Conservation (phyloP, 2,888 invertebrate species). For the Drosophila recens region DNA sequence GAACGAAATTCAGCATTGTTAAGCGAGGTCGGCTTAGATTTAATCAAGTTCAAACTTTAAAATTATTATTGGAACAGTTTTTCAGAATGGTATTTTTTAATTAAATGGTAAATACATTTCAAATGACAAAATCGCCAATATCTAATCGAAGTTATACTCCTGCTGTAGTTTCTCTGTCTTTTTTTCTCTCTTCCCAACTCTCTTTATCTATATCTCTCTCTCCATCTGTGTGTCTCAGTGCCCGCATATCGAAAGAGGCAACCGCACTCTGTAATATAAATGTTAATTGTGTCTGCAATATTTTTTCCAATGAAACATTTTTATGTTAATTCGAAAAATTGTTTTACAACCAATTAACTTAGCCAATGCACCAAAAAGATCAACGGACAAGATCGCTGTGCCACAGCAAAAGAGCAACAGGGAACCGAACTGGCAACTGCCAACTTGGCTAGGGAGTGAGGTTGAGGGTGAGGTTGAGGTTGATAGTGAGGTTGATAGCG, state of each 20-base stretch:
- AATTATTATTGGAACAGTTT: no score
- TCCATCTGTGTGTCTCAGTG: neutral
- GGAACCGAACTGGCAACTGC: constrained; percentile 17
- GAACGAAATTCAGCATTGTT: no score
- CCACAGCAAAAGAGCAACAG: constrained; percentile 27
- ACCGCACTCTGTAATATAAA: constrained; percentile 41
- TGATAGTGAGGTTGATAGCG: constrained; percentile 7
- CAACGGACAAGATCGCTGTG: constrained; percentile 78
- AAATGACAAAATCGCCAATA: neutral
- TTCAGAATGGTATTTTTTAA: no score
- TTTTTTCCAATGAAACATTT: constrained; percentile 80
- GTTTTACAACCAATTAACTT: constrained; percentile 83
- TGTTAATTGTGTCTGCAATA: constrained; percentile 68
- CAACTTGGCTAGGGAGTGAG: neutral
- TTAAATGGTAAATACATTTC: neutral
- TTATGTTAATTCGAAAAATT: constrained; percentile 81
- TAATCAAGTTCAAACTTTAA: no score
- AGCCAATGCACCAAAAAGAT: constrained; percentile 83
- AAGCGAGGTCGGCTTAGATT: no score
- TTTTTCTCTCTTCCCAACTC: neutral
- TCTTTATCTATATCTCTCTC: neutral
- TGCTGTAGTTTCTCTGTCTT: neutral
- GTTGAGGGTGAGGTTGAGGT: constrained; percentile 15
- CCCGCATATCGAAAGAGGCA: constrained; percentile 45
- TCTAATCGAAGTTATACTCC: neutral